A percentile compares a stretch with the other conserved stretches of the same genome.
Evolutionary conservation across 2,888 invertebrate genomes (phyloP).

Genomic region (Rotaria sp.): DNA sequence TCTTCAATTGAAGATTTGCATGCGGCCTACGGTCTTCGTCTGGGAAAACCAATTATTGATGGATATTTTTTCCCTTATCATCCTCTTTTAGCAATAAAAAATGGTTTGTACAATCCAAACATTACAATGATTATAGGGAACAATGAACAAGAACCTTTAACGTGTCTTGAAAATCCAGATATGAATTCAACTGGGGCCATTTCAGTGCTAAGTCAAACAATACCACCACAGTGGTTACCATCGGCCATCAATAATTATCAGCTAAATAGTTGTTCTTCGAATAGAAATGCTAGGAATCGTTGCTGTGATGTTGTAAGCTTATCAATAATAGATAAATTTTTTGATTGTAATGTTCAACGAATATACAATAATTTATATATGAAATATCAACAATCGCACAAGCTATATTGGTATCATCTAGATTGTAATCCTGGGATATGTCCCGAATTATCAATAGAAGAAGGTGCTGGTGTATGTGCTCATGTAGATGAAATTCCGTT

Average conservation of each 20-base stretch:
- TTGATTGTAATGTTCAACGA: background rate
- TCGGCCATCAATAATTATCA: background rate
- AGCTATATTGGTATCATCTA: background rate
- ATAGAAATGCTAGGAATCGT: background rate
- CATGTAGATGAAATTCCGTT: background rate
- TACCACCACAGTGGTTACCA: too few relatives aligned
- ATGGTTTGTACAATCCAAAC: too few relatives aligned
- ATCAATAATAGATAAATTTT: background rate
- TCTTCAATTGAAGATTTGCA: too few relatives aligned
- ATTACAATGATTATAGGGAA: too few relatives aligned
- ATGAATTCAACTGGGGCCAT: background rate
- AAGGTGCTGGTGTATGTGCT: background rate
- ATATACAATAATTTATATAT: background rate
- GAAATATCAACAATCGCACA: background rate
- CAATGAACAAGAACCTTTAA: too few relatives aligned
- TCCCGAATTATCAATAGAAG: background rate
- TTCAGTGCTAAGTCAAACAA: background rate
- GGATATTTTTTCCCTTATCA: too few relatives aligned
- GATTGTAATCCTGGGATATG: background rate
- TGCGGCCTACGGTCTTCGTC: too few relatives aligned
- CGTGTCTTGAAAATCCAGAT: too few relatives aligned
- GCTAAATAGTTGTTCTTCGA: background rate
- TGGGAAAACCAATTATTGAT: too few relatives aligned
- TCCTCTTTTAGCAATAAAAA: too few relatives aligned
- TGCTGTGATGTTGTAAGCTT: background rate